Evolutionary conservation across 2,888 invertebrate genomes (phyloP).

Genomic region (Alloscopus bannaensis): DNA sequence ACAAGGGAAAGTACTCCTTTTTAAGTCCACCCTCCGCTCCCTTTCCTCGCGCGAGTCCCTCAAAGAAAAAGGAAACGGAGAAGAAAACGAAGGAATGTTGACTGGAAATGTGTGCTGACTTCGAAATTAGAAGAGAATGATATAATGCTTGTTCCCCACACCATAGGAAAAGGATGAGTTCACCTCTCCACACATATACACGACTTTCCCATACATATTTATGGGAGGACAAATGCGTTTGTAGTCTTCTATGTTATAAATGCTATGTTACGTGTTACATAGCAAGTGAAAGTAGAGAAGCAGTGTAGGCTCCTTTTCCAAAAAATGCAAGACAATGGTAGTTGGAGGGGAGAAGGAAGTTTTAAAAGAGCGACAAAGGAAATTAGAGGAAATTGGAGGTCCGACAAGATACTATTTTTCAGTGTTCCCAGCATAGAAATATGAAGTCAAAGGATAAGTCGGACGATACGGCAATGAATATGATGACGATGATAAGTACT

Average conservation of each 20-base stretch:
- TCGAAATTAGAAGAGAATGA: constrained; percentile 34
- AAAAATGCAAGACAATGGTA: not conserved
- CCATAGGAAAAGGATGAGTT: no score
- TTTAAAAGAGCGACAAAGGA: constrained; percentile 49
- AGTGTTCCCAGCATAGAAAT: no score
- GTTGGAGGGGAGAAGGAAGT: constrained; percentile 26
- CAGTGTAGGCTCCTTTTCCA: not conserved
- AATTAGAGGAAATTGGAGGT: constrained; percentile 55
- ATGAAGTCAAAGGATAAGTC: no score
- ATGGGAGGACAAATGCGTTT: no score
- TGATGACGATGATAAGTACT: no score
- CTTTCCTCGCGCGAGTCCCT: constrained; percentile 9
- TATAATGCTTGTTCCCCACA: no score
- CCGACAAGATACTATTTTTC: no score
- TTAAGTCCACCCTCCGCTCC: not conserved
- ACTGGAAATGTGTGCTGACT: constrained; percentile 41
- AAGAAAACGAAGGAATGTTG: constrained; percentile 32
- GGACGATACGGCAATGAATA: no score
- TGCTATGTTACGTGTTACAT: constrained; percentile 3
- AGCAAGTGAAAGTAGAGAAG: not conserved
- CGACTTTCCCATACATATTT: no score
- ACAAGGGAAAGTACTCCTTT: constrained; percentile 25
- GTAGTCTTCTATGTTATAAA: no score
- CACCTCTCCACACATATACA: no score
- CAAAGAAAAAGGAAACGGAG: not conserved